Evolutionary conservation across 92 coral and sea anemone genomes (phyloP), one percentile per base, ranked within the genome.

Genomic region (Anthopleura xanthogrammica): DNA sequence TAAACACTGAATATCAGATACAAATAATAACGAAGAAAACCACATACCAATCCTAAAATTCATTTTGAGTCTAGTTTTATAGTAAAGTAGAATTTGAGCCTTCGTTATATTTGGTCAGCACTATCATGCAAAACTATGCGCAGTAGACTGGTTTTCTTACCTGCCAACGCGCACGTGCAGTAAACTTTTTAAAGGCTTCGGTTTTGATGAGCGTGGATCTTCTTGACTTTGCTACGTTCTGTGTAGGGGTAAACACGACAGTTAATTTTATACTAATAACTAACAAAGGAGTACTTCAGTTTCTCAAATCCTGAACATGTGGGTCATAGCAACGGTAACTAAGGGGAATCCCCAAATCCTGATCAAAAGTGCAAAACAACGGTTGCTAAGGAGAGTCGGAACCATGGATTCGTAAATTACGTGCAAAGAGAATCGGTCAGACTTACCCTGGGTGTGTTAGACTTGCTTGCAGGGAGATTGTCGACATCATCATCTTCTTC

Each of bases 131-230:
- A 4, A 54, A 54, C 14, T 14, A 54, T 54, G 58, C 58, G 58
- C 17, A 54, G 16, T 14, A 54, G 16, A 17, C 0, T 54, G 14
- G 58, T 54, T 54, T 54, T 50, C 81, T 85, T 74, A 93, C 98
- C 94, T 93, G 94, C 98, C 98, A 95, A 40, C 97, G 87, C 52
- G 92, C 92, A 56, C 98, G 86, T n/a, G 98, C 98, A 16, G 93
- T 91, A 79, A 95, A 95, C 80, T 92, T 91, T 83, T 88, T 91
- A 84, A 95, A 93, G 50, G 93, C 79, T 48, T 90, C 90, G 1
- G 98, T 95, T 72, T 92, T 93, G 82, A 95, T 95, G 72, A 91
- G 79, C 36, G 98, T 95, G 12, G 90, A 83, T 43, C 95, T 81
- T 72, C 98, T 85, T 85, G 85, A 89, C 71, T 70, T 78, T 41